Evolutionary conservation across 2,113 vertebrate species (phyloP), one percentile per base, ranked within the genome.

Genomic region (Colinus virginianus): DNA sequence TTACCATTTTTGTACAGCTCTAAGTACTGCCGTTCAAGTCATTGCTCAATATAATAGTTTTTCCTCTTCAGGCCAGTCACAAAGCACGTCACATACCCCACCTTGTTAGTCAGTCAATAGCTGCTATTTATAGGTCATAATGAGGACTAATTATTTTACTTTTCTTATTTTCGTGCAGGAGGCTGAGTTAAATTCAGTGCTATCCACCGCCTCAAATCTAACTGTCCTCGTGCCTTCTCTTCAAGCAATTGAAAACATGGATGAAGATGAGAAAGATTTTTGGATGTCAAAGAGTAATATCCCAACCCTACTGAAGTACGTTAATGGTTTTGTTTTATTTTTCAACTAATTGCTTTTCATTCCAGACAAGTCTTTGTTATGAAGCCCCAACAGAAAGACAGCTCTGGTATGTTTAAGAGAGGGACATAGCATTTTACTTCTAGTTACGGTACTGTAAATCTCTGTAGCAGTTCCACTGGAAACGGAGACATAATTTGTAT

Each of bases 221-320:
- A 99, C 99, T 2, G 63, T 99, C 48, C 97, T 99, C 0, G 98
- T 98, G 82, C 99, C 99, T 23, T 98, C 98, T 45, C 97, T 92
- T 30, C 94, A 95, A 89, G 99, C 99, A 16, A 88, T 98, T 58
- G 76, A 94, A 34, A 96, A 96, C 70, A 98, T 99, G 98, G 97
- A 97, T 55, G 70, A 97, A 53, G 97, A 98, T 1, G 98, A 99
- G 56, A 98, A 94, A 92, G 86, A 13, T 58, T 99, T 99, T 87
- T 99, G 99, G 99, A 96, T 97, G 64, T 78, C 87, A 40, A 96
- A 90, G 85, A 98, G 90, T 67, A 98, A 99, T 87, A 97, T 99
- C 42, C 97, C 97, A 32, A 96, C 96, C 86, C 97, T 99, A 30
- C 88, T 99, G 91, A 99, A 98, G 99, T 99, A 90, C 0, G 94